These are phyloP conservation scores for Plusia festucae DNA, from an alignment of 2,888 invertebrate genomes.

Conservation along the genomic window DNA sequence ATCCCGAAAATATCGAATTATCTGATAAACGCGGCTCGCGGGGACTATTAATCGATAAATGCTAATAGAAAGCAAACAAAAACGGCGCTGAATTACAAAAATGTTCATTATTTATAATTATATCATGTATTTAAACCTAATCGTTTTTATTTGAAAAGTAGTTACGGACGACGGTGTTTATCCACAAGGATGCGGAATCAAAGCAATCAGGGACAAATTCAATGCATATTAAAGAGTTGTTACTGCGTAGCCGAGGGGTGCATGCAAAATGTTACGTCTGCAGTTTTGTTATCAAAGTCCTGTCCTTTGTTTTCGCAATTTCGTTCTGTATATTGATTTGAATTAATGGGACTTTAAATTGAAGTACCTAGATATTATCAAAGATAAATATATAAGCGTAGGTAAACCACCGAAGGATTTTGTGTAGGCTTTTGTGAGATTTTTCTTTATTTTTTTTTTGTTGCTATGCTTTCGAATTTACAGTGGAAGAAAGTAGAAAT, in stretches of 20 bases:
- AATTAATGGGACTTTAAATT: conserved; percentile 20
- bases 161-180: conserved; percentile 3
- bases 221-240: conserved; percentile 47
- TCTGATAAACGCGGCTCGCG: too few relatives aligned
- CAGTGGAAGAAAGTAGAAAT: too few relatives aligned
- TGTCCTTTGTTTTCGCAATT: conserved; percentile 28
- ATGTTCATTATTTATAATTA: background rate
- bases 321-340: conserved; percentile 16
- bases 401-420: too few relatives aligned
- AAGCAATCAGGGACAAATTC: conserved; percentile 35
- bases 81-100: background rate
- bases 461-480: too few relatives aligned
- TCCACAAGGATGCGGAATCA: conserved; percentile 30
- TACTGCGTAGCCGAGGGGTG: conserved; percentile 30
- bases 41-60: too few relatives aligned
- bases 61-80: too few relatives aligned
- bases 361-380: background rate
- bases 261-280: conserved; percentile 41
- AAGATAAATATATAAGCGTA: too few relatives aligned
- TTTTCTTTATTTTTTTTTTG: too few relatives aligned
- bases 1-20: too few relatives aligned
- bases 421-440: too few relatives aligned
- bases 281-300: conserved; percentile 29
- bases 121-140: background rate
- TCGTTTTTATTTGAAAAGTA: conserved; percentile 1